These are phyloP conservation scores for Muscidifurax raptorellus DNA, from an alignment of 1,140 invertebrate species.

Conservation along the genomic window DNA sequence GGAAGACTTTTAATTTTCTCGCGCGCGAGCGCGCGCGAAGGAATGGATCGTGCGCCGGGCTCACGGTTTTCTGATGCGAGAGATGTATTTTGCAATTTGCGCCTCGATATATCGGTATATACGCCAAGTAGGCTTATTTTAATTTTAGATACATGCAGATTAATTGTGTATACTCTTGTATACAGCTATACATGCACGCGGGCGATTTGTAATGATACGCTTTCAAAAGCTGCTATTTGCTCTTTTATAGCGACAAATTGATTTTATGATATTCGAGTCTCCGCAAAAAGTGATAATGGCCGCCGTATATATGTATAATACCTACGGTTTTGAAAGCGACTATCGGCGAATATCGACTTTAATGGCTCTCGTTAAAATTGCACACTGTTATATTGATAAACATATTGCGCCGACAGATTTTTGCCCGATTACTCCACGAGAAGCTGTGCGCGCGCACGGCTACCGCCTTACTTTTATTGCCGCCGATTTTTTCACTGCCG, in stretches of 20 bases:
- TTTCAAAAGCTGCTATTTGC: too few relatives aligned
- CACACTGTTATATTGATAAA: neutral
- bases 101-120: neutral
- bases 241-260: too few relatives aligned
- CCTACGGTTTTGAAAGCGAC: neutral
- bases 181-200: too few relatives aligned
- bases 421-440: slow-evolving; percentile 1
- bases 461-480: neutral
- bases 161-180: too few relatives aligned
- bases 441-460: too few relatives aligned
- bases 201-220: too few relatives aligned
- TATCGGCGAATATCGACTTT: neutral
- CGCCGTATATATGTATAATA: too few relatives aligned
- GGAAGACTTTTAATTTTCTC: neutral
- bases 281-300: neutral
- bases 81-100: slow-evolving; percentile 31
- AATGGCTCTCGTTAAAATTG: slow-evolving; percentile 1
- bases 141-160: too few relatives aligned
- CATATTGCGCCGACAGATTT: neutral
- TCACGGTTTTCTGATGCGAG: too few relatives aligned
- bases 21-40: too few relatives aligned
- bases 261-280: too few relatives aligned
- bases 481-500: neutral
- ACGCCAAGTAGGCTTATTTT: too few relatives aligned
- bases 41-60: neutral